These are phyloP conservation scores for Leucoraja ocellata DNA, from an alignment of 2,797 vertebrate genomes.

Conservation along the genomic window DNA sequence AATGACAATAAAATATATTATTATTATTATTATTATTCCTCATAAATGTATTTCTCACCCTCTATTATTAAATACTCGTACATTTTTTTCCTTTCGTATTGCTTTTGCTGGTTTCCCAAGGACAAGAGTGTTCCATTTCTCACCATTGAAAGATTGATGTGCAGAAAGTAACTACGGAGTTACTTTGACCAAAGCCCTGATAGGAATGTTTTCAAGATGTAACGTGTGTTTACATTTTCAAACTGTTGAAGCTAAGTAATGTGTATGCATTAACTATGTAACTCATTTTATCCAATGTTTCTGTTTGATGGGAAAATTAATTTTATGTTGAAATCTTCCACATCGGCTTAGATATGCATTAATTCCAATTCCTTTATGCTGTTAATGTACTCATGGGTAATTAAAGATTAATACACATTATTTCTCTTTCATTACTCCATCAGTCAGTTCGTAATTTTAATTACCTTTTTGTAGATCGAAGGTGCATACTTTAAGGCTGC, in stretches of 20 bases:
- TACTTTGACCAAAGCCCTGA: background rate
- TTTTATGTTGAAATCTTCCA: constrained; percentile 15
- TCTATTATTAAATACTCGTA: no score
- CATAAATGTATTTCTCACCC: no score
- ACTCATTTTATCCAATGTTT: constrained; percentile 27
- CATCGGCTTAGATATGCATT: background rate
- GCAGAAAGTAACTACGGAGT: background rate
- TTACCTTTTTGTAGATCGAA: constrained; percentile 25
- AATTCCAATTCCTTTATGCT: constrained; percentile 41
- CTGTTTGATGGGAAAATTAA: background rate
- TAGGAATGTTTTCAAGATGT: background rate
- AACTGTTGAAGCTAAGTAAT: background rate
- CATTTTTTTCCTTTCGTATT: background rate
- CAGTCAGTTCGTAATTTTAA: constrained; percentile 36
- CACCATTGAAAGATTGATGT: background rate
- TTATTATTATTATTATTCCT: no score
- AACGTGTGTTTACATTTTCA: background rate
- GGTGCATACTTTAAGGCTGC: background rate
- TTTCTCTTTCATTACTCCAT: constrained; percentile 32
- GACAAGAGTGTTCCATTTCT: background rate
- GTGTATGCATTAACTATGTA: background rate
- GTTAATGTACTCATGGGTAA: constrained; percentile 54
- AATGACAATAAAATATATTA: no score
- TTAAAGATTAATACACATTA: constrained; percentile 44
- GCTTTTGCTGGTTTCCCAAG: background rate